Evolutionary conservation across 2,113 vertebrate genomes (phyloP).

Genomic region (Leuciscus idus): DNA sequence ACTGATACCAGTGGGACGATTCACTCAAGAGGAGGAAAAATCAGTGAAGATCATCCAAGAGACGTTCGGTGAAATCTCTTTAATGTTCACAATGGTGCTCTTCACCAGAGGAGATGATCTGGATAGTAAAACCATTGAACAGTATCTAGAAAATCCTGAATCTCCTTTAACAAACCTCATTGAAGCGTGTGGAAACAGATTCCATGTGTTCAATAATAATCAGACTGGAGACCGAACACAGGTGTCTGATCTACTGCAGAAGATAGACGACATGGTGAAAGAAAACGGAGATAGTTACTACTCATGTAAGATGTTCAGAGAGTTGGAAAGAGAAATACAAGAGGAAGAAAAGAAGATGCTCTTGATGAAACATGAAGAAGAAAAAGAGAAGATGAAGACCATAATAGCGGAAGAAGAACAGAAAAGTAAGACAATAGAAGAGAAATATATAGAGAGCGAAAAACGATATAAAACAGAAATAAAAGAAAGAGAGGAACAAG

Average conservation of each 20-base stretch:
- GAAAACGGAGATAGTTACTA: neutral
- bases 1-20: no score
- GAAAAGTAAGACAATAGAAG: neutral
- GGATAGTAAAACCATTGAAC: no score
- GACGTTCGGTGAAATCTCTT: no score
- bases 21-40: no score
- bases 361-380: neutral
- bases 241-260: neutral
- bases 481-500: neutral
- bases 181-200: no score
- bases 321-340: neutral
- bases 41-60: no score
- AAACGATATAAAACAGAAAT: neutral
- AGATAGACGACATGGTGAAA: constrained; percentile 1
- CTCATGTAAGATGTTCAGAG: constrained; percentile 2
- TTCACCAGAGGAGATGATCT: no score
- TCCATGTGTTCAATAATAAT: no score
- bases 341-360: neutral
- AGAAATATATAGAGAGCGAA: neutral
- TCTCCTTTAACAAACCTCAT: no score
- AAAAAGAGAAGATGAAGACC: neutral
- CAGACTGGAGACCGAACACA: no score
- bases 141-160: no score
- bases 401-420: neutral
- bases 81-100: no score